Evolutionary conservation across 37 sponge, comb jelly and placozoan species (phyloP).

Genomic region (Crambe crambe): DNA sequence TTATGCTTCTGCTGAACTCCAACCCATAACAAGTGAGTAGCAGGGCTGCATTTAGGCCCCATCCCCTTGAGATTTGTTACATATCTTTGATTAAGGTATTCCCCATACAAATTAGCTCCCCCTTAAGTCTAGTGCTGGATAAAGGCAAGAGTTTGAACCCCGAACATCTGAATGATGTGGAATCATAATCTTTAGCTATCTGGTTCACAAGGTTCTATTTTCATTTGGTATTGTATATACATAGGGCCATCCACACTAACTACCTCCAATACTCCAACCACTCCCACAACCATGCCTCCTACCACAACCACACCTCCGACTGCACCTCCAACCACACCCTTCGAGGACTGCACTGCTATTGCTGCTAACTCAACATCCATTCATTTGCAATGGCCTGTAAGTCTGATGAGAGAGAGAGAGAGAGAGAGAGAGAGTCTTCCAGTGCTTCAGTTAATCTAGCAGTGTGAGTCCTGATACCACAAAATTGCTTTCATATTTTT

Average conservation of each 20-base stretch:
- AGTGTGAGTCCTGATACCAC: no score
- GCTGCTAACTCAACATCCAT: not conserved
- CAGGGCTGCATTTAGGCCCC: no score
- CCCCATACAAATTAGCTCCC: no score
- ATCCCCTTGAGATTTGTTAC: no score
- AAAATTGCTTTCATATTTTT: not conserved
- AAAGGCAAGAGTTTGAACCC: no score
- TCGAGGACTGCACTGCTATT: constrained; percentile 4
- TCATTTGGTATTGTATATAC: no score
- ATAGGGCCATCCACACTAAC: not conserved
- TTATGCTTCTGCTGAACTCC: not conserved
- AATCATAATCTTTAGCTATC: no score
- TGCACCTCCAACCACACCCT: no score
- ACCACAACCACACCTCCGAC: not conserved
- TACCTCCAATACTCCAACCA: not conserved
- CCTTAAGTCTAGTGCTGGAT: no score
- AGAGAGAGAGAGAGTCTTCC: not conserved
- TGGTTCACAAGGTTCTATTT: no score
- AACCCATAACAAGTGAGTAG: not conserved
- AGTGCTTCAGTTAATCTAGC: not conserved
- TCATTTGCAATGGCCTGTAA: not conserved
- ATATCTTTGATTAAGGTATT: no score
- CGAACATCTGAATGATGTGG: no score
- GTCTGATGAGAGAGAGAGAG: not conserved
- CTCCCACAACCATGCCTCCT: constrained; percentile 6